These are phyloP conservation scores for Meandrusa payeni DNA, from an alignment of 2,888 invertebrate genomes.

Conservation along the genomic window DNA sequence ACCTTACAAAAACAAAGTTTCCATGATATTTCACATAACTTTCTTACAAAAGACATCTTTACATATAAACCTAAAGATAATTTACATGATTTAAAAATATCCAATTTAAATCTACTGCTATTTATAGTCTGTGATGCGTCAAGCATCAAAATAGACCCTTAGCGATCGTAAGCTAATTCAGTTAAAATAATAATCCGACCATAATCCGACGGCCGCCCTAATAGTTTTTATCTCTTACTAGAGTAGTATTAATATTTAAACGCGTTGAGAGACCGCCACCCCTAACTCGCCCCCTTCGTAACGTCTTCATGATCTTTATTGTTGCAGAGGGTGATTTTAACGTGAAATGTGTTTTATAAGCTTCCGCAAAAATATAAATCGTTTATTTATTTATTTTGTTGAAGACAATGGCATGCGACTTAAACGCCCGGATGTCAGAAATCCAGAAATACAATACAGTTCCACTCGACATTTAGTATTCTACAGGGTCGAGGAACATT, in stretches of 20 bases:
- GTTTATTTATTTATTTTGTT: too few species aligned
- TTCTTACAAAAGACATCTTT: too few species aligned
- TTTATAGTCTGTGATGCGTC: constrained; percentile 47
- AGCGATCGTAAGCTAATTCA: constrained; percentile 74
- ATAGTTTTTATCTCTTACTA: constrained; percentile 74
- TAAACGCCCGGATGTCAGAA: too few species aligned
- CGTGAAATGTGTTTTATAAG: constrained; percentile 7
- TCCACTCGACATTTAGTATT: too few species aligned
- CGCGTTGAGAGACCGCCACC: constrained; percentile 38
- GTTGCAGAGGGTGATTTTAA: constrained; percentile 19
- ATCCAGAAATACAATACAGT: too few species aligned
- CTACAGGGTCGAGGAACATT: too few species aligned
- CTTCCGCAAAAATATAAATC: constrained; percentile 11
- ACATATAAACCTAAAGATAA: too few species aligned
- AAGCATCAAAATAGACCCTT: constrained; percentile 47
- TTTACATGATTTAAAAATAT: too few species aligned
- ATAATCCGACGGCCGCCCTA: constrained; percentile 66
- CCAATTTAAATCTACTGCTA: too few species aligned
- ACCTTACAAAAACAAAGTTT: constrained; percentile 78
- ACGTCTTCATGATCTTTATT: constrained; percentile 34
- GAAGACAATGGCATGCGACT: too few species aligned
- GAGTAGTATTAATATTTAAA: constrained; percentile 74
- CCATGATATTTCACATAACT: background rate
- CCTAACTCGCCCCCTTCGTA: constrained; percentile 33
- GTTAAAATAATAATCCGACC: constrained; percentile 78